A percentile compares a stretch with the other conserved stretches of the same genome.
These are phyloP conservation scores for Holacanthus passer DNA, from an alignment of 2,113 vertebrate species.

Conservation along the genomic window DNA sequence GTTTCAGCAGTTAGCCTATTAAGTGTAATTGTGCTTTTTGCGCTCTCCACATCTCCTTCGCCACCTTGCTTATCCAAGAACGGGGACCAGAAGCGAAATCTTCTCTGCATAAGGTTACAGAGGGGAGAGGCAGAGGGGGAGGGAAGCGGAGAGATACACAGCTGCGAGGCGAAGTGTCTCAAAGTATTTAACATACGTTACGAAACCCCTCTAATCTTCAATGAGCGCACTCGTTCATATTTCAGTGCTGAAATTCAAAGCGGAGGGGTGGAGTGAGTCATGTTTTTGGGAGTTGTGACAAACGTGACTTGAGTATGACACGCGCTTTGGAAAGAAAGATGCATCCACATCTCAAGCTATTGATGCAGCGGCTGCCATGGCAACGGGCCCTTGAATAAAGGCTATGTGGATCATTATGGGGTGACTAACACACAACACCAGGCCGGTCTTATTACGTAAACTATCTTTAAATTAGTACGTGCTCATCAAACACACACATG, in stretches of 20 bases:
- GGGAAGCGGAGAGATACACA: not conserved
- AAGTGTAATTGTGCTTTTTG: constrained; percentile 11
- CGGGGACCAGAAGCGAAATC: not conserved
- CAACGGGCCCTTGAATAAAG: constrained; percentile 80
- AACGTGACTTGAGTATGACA: constrained; percentile 74
- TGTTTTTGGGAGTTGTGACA: constrained; percentile 63
- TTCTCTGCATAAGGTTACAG: constrained; percentile 27
- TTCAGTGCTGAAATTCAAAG: constrained; percentile 25
- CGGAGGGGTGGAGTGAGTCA: constrained; percentile 47
- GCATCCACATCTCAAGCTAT: constrained; percentile 70
- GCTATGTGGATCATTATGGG: constrained; percentile 82
- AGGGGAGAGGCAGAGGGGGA: not conserved
- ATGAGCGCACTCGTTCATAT: constrained; percentile 15
- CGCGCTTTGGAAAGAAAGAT: constrained; percentile 63
- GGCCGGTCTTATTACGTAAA: constrained; percentile 47
- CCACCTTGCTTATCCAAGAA: constrained; percentile 5
- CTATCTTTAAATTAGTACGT: constrained; percentile 43
- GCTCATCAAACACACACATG: constrained; percentile 7
- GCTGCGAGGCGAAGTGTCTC: constrained; percentile 23
- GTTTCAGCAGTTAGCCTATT: not conserved
- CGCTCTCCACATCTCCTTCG: not conserved
- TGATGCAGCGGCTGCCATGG: constrained; percentile 83
- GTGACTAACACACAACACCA: constrained; percentile 76
- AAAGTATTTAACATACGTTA: constrained; percentile 44
- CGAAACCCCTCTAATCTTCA: constrained; percentile 36